Evolutionary conservation across 2,888 invertebrate genomes (phyloP).

Genomic region (Ephialtes manifestator): DNA sequence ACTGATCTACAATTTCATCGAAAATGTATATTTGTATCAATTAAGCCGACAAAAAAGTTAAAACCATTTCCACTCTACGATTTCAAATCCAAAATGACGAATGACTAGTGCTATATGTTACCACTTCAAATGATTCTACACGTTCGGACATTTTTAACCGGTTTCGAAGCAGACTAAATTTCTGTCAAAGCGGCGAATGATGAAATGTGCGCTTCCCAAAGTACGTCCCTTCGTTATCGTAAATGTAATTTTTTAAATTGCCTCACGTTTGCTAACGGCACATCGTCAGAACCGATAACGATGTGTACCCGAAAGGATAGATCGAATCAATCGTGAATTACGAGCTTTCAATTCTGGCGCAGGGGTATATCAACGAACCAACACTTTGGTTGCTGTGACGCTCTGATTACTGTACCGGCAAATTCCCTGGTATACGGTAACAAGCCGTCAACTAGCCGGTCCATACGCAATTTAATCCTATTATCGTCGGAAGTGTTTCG

Average conservation of each 20-base stretch:
- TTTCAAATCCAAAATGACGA: not conserved
- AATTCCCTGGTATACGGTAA: constrained; percentile 54
- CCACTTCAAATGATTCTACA: not conserved
- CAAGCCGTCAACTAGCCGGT: constrained; percentile 60
- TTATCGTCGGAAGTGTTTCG: constrained; percentile 58
- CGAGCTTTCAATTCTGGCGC: constrained; percentile 44
- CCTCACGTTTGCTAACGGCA: not conserved
- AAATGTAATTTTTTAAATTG: not conserved
- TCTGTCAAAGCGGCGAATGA: not conserved
- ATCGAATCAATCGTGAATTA: constrained; percentile 42
- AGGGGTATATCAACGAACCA: constrained; percentile 34
- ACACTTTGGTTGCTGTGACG: constrained; percentile 13
- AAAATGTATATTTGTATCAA: not conserved
- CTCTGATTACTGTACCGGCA: constrained; percentile 46
- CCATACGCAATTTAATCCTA: constrained; percentile 66
- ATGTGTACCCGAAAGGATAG: constrained; percentile 41
- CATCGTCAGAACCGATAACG: constrained; percentile 23
- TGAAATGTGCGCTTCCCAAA: not conserved
- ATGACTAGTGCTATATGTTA: not conserved
- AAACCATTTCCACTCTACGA: not conserved
- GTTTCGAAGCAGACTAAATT: not conserved
- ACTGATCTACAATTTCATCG: not conserved
- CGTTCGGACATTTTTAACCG: not conserved
- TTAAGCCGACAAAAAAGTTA: not conserved
- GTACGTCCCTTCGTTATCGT: not conserved